Evolutionary conservation across 2,113 vertebrate species (phyloP).

Genomic region (Uria lomvia): DNA sequence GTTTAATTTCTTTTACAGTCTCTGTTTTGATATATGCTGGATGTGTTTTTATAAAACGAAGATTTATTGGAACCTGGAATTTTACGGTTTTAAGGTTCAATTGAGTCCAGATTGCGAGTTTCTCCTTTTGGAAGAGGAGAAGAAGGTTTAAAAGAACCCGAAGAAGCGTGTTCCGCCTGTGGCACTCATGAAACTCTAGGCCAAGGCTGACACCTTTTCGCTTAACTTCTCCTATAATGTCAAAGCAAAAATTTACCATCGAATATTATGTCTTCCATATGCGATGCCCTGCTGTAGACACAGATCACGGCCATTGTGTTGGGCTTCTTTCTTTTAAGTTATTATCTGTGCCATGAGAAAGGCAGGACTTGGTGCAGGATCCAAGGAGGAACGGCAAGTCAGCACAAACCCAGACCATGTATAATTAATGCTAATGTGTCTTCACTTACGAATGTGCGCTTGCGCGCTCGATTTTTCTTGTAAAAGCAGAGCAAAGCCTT

Average conservation of each 20-base stretch:
- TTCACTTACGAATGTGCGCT: neutral
- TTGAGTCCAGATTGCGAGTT: slow-evolving; percentile 44
- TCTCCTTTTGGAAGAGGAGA: slow-evolving; percentile 19
- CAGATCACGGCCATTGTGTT: neutral
- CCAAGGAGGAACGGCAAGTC: neutral
- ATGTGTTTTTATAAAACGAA: slow-evolving; percentile 17
- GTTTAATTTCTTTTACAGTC: slow-evolving; percentile 52
- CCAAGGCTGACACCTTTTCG: slow-evolving; percentile 44
- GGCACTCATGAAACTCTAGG: slow-evolving; percentile 7
- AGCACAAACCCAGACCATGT: neutral
- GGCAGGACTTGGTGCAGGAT: neutral
- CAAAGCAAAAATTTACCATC: slow-evolving; percentile 42
- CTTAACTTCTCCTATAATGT: slow-evolving; percentile 18
- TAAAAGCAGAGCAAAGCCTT: neutral
- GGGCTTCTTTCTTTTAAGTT: neutral
- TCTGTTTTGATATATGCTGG: slow-evolving; percentile 28
- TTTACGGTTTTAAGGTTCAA: slow-evolving; percentile 23
- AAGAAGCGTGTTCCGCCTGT: neutral
- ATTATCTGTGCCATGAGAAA: neutral
- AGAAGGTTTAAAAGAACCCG: slow-evolving; percentile 1
- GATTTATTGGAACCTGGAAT: slow-evolving; percentile 54
- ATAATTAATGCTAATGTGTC: neutral
- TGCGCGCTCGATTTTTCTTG: neutral
- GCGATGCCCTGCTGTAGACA: neutral
- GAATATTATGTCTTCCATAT: slow-evolving; percentile 47